Conservation (phyloP, 64 coral and sea anemone genomes). For the Cladopsammia gracilis region DNA sequence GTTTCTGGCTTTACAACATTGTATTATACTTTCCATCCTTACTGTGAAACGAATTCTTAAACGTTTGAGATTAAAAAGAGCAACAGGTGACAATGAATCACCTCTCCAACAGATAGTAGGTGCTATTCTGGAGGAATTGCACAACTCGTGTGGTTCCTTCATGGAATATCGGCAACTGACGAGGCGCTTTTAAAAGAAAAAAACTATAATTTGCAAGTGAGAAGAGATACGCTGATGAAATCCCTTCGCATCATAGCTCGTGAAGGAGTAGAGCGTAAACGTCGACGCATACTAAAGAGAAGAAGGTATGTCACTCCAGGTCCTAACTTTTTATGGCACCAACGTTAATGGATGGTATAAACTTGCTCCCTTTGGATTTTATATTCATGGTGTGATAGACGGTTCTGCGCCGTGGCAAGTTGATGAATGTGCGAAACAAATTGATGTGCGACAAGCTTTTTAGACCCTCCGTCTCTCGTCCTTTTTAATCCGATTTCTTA, state of each 20-base stretch:
- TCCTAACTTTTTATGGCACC: slow-evolving; percentile 69
- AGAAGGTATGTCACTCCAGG: slow-evolving; percentile 57
- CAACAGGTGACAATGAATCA: slow-evolving; percentile 12
- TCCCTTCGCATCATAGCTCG: slow-evolving; percentile 46
- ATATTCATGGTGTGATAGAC: slow-evolving; percentile 39
- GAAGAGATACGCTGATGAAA: slow-evolving; percentile 60
- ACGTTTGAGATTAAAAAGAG: slow-evolving; percentile 14
- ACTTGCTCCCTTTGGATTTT: slow-evolving; percentile 55
- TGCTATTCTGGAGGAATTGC: slow-evolving; percentile 61
- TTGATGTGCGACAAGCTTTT: no score
- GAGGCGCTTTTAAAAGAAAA: slow-evolving; percentile 1
- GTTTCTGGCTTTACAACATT: background rate
- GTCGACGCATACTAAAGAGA: slow-evolving; percentile 43
- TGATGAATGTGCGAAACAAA: no score
- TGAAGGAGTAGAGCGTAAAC: slow-evolving; percentile 47
- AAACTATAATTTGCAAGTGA: slow-evolving; percentile 38
- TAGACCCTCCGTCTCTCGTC: no score
- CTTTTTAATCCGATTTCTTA: no score
- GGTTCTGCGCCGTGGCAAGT: background rate
- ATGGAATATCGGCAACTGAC: slow-evolving; percentile 48
- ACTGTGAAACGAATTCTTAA: background rate
- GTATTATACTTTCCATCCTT: slow-evolving; percentile 1
- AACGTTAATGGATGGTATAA: slow-evolving; percentile 66
- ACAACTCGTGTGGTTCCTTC: slow-evolving; percentile 43
- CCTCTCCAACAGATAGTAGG: slow-evolving; percentile 34